Percentiles rank a stretch among this genome's conserved stretches.
Conservation (phyloP, 1,140 invertebrate species). For the Ooceraea biroi region DNA sequence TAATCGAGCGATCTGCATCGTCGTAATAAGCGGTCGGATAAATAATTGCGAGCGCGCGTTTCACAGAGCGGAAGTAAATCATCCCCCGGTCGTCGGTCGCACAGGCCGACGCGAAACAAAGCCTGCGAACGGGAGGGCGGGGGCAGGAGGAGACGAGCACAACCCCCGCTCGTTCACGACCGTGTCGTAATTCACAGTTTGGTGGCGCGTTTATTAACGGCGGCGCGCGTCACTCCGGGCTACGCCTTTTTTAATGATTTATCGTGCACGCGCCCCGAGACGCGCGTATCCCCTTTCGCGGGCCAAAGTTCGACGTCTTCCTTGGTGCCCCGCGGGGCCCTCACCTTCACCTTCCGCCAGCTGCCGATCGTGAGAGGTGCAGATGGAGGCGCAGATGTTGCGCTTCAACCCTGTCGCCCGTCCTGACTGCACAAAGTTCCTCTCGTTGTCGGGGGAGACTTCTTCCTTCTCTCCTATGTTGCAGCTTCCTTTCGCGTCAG, state of each 20-base stretch:
- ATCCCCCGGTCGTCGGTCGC: slow-evolving; percentile 43
- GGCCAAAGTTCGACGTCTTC: slow-evolving; percentile 75
- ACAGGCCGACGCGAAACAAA: slow-evolving; percentile 63
- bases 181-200: slow-evolving; percentile 76
- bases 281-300: slow-evolving; percentile 56
- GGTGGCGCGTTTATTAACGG: slow-evolving; percentile 78
- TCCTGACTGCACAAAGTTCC: slow-evolving; percentile 46
- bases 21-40: slow-evolving; percentile 46
- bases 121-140: slow-evolving; percentile 21
- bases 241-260: slow-evolving; percentile 79
- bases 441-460: slow-evolving; percentile 25
- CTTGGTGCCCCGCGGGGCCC: slow-evolving; percentile 67
- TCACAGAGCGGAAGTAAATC: slow-evolving; percentile 33
- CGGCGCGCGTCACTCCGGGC: slow-evolving; percentile 76
- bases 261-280: slow-evolving; percentile 70
- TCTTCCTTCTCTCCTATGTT: background rate
- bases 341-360: slow-evolving; percentile 75
- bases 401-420: slow-evolving; percentile 69
- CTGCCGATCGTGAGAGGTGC: slow-evolving; percentile 76
- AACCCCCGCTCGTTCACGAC: slow-evolving; percentile 60
- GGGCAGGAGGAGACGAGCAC: slow-evolving; percentile 15
- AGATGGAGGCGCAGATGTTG: slow-evolving; percentile 80
- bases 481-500: slow-evolving; percentile 41
- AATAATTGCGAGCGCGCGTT: slow-evolving; percentile 39
- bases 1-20: slow-evolving; percentile 49